Evolutionary conservation across 1,140 invertebrate species (phyloP), one percentile per base, ranked within the genome.

Genomic region (Vollenhovia emeryi): DNA sequence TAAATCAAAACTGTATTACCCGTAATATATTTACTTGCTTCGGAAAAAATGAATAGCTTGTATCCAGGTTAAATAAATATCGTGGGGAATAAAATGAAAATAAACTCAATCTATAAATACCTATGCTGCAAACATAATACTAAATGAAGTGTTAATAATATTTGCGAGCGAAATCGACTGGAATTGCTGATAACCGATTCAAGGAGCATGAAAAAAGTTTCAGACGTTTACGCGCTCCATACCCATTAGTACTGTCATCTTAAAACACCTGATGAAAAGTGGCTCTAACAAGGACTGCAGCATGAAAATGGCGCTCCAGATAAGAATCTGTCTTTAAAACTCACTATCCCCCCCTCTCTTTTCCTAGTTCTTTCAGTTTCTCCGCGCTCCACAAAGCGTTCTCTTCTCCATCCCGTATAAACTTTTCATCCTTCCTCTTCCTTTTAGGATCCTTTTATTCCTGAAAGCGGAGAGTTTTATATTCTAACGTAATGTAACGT

Each of bases 241-340:
- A 27, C 8, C 21, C 33, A 27, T 75, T 75, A 75, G 24, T 59
- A 36, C 52, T 75, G 52, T 27, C 33, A 59, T 40, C 60, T 75
- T 5, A 43, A 5, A 27, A 74, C 9, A 59, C 13, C 8, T 57
- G 30, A 75, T 18, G 52, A 60, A 59, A 75, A 60, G 52, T 27
- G 33, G 21, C 15, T 60, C 24, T 75, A 59, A 40, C 55, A 75
- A 60, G 21, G 52, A 75, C 9, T 60, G 21, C 24, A 60, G 73
- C 21, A 40, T 27, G 52, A 75, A 18, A 75, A 75, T 75, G 36
- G 24, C 30, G 52, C 9, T 75, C 8, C 24, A 50, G 36, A 45
- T 75, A 75, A 36, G 73, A 59, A 59, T 75, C n/a, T 36, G n/a
- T 75, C 52, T 71, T 50, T 71, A 33, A 45, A 52, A 71, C 9